Base-by-base conservation (phyloP, 1,140 invertebrate genomes). In the Meloidogyne hapla region DNA sequence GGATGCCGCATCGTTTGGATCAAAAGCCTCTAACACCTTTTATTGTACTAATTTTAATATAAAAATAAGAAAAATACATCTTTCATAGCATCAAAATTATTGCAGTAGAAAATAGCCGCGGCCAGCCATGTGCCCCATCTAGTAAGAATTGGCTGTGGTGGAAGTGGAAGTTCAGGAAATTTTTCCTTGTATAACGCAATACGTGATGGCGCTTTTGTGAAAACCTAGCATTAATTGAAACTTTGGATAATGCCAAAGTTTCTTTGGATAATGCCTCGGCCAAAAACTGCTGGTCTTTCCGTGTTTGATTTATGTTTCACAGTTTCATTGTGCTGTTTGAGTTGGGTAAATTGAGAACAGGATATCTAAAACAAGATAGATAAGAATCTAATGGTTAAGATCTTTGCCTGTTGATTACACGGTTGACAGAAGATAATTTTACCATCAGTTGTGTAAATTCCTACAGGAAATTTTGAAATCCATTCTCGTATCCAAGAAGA, bases 381-480 rank as follows among this genome's bases (percentile, higher is more conserved):
- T 18, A 26, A 42, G 13, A 26, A 38, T n/a, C n/a, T 40, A 40
- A n/a, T 6, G 45, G 21, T 33, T 33, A 33, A 33, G 28, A 68
- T n/a, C n/a, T n/a, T 23, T 18, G 48, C 68, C 26, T 69, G 23
- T 69, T 69, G 68, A 13, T 26, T 26, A 8, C 68, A 69, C 12
- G n/a, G 18, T 9, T 45, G 18, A 69, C 68, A 69, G n/a, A 28
- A 69, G 2, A 69, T 26, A 3, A 69, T 69, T 69, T 40, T 69
- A 1, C 26, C 68, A 33, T 69, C 25, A 1, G 68, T 38, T 12
- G 25, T 69, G 26, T 69, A 69, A 13, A 69, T 21, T 69, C 68
- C 68, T 2, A 26, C 68, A 1, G 68, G 68, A 69, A 69, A 69
- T 28, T 69, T 69, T 13, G 18, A 45, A 69, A 69, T 69, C 68